Base-by-base conservation (phyloP, 2,113 vertebrate genomes). In the Mirounga angustirostris region DNA sequence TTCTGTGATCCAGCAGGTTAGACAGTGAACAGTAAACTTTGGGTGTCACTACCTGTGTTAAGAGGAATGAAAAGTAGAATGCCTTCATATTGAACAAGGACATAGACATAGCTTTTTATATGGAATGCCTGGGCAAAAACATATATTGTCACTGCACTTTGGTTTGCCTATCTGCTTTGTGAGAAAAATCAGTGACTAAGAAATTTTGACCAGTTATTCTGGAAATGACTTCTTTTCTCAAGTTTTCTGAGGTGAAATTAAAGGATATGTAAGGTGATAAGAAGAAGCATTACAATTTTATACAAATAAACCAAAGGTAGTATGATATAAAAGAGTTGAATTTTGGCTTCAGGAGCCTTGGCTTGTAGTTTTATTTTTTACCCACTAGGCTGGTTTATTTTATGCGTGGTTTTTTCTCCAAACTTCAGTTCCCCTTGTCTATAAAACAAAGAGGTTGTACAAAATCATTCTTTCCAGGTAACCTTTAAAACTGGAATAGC, bases 241-340 rank as follows among this genome's bases (percentile, higher is more conserved):
- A 24, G 21, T 76, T 83, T 5, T 10, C 14, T 74, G n/a, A 76
- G 14, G 43, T 63, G 7, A 65, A 7, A 83, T 16, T 52, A 56
- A 83, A 15, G 24, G 26, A 83, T 65, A 65, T 56, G 7, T 82
- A 12, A 19, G 30, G 14, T 67, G 33, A 40, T 40, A 8, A 56
- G 52, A 63, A 52, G 40, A 91, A 91, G 21, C 40, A 85, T 85
- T 91, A 28, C 16, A 79, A 79, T 91, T 79, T 91, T 86, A 79
- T 86, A 61, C 36, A 71, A 79, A 79, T 40, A 89, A 50, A 89
- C 40, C 36, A 69, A 91, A 43, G 18, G 6, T 36, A 50, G 40
- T 21, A 24, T 19, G 40, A 8, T 87, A 19, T 67, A n/a, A 94
- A 79, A 59, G 52, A 80, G 86, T 40, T 59, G 36, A 76, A 67